Evolutionary conservation across 2,888 invertebrate species (phyloP).

Genomic region (Metallyticus violacea): DNA sequence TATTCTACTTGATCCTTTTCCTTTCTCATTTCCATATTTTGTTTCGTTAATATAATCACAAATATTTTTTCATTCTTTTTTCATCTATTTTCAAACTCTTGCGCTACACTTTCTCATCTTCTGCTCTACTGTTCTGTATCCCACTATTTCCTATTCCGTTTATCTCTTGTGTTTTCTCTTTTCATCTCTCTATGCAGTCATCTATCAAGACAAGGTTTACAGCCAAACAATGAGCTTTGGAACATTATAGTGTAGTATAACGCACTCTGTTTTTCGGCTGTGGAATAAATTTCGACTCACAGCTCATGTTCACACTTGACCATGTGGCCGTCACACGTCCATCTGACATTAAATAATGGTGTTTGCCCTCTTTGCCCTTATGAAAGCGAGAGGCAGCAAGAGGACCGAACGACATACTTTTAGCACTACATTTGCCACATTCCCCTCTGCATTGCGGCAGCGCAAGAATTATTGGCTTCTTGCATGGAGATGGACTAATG

Average conservation of each 20-base stretch:
- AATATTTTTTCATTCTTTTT: too few relatives aligned
- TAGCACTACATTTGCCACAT: not conserved
- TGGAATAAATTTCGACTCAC: not conserved
- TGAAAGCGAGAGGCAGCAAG: not conserved
- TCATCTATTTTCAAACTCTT: too few relatives aligned
- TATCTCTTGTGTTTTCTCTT: not conserved
- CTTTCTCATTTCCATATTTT: not conserved
- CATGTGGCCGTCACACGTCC: not conserved
- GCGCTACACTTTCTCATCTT: not conserved
- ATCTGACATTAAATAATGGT: not conserved
- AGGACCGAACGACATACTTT: too few relatives aligned
- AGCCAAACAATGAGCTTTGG: too few relatives aligned
- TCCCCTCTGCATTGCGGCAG: slow-evolving; percentile 16
- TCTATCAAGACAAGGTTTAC: too few relatives aligned
- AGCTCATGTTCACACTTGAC: not conserved
- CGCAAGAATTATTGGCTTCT: not conserved
- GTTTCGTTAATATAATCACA: too few relatives aligned
- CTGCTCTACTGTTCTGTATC: not conserved
- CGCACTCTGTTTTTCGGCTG: too few relatives aligned
- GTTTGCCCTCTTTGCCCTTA: not conserved
- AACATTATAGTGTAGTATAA: too few relatives aligned
- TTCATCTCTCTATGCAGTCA: not conserved
- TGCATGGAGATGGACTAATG: not conserved
- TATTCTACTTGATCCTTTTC: not conserved
- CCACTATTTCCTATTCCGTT: not conserved